Percentiles rank a stretch among this genome's conserved stretches.
Evolutionary conservation across 2,797 vertebrate genomes (phyloP).

Genomic region (Melopsittacus undulatus): DNA sequence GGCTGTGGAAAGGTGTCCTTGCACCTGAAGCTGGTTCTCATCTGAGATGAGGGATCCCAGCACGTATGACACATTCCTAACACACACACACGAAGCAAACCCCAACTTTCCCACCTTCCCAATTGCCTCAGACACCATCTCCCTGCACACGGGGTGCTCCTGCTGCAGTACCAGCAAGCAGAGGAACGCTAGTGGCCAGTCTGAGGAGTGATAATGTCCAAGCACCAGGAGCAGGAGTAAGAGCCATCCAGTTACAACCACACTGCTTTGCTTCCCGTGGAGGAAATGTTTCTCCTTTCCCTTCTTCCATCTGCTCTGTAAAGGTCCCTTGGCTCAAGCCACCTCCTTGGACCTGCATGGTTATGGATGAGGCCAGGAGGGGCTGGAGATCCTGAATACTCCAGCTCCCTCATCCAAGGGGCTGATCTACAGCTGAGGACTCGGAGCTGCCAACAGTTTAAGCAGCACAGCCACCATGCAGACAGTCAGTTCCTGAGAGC

Average conservation of each 20-base stretch:
- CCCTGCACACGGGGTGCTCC: not conserved
- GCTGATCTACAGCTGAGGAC: not conserved
- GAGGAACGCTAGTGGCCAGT: not conserved
- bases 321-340: not conserved
- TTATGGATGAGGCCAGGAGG: not conserved
- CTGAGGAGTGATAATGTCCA: not conserved
- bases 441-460: not conserved
- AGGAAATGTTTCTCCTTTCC: not conserved
- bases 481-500: not conserved
- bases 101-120: not conserved
- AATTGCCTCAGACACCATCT: not conserved
- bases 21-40: not conserved
- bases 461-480: not conserved
- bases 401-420: not conserved
- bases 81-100: not conserved
- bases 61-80: fast-evolving
- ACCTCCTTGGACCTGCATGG: not conserved
- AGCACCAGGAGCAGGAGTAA: not conserved
- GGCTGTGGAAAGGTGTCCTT: not conserved
- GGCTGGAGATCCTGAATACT: not conserved
- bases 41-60: not conserved
- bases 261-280: not conserved
- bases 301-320: not conserved
- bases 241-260: not conserved
- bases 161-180: not conserved